Percentiles rank a stretch among this genome's conserved stretches.
Conservation (phyloP, 2,113 vertebrate genomes). For the Calyptomena viridis region DNA sequence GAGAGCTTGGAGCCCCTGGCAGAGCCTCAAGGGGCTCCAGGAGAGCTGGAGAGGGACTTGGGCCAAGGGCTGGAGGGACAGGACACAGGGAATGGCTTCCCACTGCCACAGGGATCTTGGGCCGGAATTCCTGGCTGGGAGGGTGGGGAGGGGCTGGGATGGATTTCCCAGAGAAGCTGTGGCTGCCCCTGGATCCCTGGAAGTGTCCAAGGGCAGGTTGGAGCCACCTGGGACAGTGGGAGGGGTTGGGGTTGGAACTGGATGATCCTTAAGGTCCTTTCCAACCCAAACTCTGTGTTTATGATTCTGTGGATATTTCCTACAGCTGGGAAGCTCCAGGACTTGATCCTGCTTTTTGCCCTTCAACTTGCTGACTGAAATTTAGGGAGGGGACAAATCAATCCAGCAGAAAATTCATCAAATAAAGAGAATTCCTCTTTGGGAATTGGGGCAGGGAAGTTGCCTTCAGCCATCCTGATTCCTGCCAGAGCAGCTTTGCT, state of each 20-base stretch:
- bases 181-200: background rate
- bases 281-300: no score
- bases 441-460: background rate
- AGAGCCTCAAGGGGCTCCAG: no score
- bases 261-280: no score
- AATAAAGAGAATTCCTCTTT: background rate
- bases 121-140: background rate
- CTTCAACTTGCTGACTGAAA: background rate
- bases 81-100: no score
- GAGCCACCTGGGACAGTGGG: rapidly evolving
- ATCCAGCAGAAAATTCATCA: background rate
- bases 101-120: no score
- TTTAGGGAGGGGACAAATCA: background rate
- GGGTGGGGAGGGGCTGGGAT: background rate
- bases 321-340: no score
- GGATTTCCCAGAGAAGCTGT: background rate
- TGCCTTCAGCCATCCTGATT: background rate
- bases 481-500: background rate
- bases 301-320: no score
- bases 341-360: no score
- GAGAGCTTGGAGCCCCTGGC: no score
- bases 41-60: no score
- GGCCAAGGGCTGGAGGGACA: no score
- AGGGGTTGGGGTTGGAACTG: background rate
- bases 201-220: rapidly evolving